Conservation (phyloP, 2,888 invertebrate species). For the Xylophagus ater region DNA sequence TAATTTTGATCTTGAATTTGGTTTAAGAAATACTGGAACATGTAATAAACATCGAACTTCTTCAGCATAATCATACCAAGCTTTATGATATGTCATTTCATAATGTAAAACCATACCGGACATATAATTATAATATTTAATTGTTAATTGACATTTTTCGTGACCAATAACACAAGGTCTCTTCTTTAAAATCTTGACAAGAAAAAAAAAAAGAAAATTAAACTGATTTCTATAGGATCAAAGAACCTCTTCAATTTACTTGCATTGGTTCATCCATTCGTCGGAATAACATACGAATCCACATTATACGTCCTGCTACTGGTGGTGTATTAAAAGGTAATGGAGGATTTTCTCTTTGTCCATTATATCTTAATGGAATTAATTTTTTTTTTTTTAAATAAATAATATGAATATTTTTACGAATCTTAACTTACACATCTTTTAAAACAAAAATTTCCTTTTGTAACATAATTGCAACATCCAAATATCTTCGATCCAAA, state of each 20-base stretch:
- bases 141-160: slow-evolving; percentile 59
- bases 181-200: slow-evolving; percentile 23
- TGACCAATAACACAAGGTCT: slow-evolving; percentile 43
- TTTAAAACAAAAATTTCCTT: slow-evolving; percentile 57
- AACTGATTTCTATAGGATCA: not conserved
- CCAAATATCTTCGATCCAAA: slow-evolving; percentile 62
- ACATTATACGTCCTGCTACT: slow-evolving; percentile 66
- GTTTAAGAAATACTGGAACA: slow-evolving; percentile 53
- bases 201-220: not conserved
- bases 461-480: slow-evolving; percentile 54
- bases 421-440: slow-evolving; percentile 43
- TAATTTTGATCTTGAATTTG: slow-evolving; percentile 53
- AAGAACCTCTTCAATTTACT: slow-evolving; percentile 31
- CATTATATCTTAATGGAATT: slow-evolving; percentile 50
- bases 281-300: slow-evolving; percentile 68
- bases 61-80: slow-evolving; percentile 66
- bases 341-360: slow-evolving; percentile 61
- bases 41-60: slow-evolving; percentile 52
- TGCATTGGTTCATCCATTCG: slow-evolving; percentile 68
- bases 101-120: slow-evolving; percentile 70
- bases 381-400: not conserved
- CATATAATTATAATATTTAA: slow-evolving; percentile 68
- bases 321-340: slow-evolving; percentile 68
- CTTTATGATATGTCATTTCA: slow-evolving; percentile 70
- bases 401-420: slow-evolving; percentile 1